These are phyloP conservation scores for Sturmia bella DNA, from an alignment of 2,888 invertebrate genomes.

Conservation along the genomic window DNA sequence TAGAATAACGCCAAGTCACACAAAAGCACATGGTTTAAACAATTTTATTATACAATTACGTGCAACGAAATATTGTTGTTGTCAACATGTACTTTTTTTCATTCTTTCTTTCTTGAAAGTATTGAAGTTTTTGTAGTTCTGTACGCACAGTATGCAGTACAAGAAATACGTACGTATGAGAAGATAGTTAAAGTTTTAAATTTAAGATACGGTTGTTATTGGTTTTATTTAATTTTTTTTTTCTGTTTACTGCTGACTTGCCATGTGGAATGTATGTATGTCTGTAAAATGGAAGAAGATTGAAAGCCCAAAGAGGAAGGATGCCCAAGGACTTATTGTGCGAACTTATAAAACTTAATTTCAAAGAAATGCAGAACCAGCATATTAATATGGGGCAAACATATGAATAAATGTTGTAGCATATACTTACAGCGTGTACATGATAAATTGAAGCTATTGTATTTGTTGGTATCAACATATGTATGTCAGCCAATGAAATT, in stretches of 20 bases:
- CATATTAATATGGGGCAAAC: too few species aligned
- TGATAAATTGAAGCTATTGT: too few species aligned
- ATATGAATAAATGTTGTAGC: too few species aligned
- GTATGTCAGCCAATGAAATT: too few species aligned
- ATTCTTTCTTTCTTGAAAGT: constrained; percentile 18
- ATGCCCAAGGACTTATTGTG: too few species aligned
- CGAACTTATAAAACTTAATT: too few species aligned
- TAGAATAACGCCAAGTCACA: constrained; percentile 47
- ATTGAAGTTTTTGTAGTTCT: constrained; percentile 36
- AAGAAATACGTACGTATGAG: constrained; percentile 22
- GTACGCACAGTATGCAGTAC: constrained; percentile 44
- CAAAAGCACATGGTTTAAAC: constrained; percentile 61
- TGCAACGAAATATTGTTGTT: constrained; percentile 61
- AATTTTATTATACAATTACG: constrained; percentile 70
- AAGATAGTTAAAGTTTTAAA: constrained; percentile 39
- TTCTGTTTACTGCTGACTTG: constrained; percentile 10
- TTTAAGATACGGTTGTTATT: constrained; percentile 44
- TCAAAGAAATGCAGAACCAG: too few species aligned
- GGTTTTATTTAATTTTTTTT: neutral
- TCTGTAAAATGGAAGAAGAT: constrained; percentile 29
- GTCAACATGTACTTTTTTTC: neutral
- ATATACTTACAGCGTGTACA: too few species aligned
- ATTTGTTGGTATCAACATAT: too few species aligned
- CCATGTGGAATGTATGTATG: neutral
- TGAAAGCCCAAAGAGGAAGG: constrained; percentile 40